Conservation (phyloP, 2,797 vertebrate species). For the Sebastiscus tertius region DNA sequence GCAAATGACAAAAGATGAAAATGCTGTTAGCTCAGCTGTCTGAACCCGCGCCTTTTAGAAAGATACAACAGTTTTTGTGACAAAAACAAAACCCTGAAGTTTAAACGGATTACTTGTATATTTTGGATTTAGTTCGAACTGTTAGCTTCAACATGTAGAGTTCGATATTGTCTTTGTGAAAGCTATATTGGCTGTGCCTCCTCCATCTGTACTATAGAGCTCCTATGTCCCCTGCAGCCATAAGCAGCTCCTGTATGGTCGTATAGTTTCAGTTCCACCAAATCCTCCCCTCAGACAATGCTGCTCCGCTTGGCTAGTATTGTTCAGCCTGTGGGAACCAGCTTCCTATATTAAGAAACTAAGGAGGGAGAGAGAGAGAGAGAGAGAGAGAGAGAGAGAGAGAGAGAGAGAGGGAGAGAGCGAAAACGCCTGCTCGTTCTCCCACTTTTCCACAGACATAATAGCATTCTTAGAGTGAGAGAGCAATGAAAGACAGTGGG, state of each 20-base stretch:
- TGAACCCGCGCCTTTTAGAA: neutral
- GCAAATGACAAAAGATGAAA: neutral
- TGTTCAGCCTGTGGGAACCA: constrained; percentile 92
- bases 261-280: constrained; percentile 82
- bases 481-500: constrained; percentile 72
- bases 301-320: constrained; percentile 80
- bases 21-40: neutral
- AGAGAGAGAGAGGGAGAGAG: constrained; percentile 50
- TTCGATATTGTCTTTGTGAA: neutral
- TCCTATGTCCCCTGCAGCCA: constrained; percentile 46
- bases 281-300: constrained; percentile 70
- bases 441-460: constrained; percentile 81
- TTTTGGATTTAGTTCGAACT: neutral
- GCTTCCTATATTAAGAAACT: constrained; percentile 91
- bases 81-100: neutral
- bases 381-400: constrained; percentile 25
- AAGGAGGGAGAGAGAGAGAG: constrained; percentile 31
- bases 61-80: neutral
- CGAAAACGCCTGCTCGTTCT: constrained; percentile 51
- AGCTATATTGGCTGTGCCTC: neutral
- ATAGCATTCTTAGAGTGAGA: constrained; percentile 83
- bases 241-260: constrained; percentile 59
- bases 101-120: neutral
- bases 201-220: constrained; percentile 28
- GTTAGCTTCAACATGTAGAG: neutral